Evolutionary conservation across 2,888 invertebrate genomes (phyloP).

Genomic region (Brassicogethes aeneus): DNA sequence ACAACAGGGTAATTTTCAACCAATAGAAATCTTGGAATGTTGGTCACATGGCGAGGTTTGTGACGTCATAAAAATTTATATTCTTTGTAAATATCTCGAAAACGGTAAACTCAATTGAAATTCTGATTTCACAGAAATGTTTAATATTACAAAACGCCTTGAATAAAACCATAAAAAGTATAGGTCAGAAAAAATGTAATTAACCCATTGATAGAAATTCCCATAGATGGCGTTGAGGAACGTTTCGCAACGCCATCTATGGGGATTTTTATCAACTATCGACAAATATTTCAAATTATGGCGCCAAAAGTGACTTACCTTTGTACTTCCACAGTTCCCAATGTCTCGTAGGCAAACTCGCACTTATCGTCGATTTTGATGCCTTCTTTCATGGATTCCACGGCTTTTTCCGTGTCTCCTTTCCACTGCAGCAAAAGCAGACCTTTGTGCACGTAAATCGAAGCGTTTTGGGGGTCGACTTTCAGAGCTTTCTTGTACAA

Average conservation of each 20-base stretch:
- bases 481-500: slow-evolving; percentile 73
- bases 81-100: too few species aligned
- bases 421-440: slow-evolving; percentile 76
- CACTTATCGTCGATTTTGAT: slow-evolving; percentile 85
- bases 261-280: not conserved
- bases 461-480: slow-evolving; percentile 77
- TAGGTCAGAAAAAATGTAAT: too few species aligned
- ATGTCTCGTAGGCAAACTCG: slow-evolving; percentile 90
- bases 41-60: too few species aligned
- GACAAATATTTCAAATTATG: too few species aligned
- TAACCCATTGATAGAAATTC: too few species aligned
- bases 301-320: slow-evolving; percentile 49
- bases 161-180: too few species aligned
- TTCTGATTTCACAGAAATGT: too few species aligned
- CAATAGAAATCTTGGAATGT: too few species aligned
- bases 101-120: too few species aligned
- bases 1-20: too few species aligned
- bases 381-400: slow-evolving; percentile 69
- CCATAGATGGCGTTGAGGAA: slow-evolving; percentile 2
- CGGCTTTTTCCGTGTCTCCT: slow-evolving; percentile 71
- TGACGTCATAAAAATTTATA: too few species aligned
- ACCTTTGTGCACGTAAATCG: slow-evolving; percentile 80
- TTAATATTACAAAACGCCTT: too few species aligned
- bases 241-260: not conserved
- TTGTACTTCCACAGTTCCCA: slow-evolving; percentile 92